Evolutionary conservation across 2,113 vertebrate species (phyloP).

Genomic region (Syngnathus floridae): DNA sequence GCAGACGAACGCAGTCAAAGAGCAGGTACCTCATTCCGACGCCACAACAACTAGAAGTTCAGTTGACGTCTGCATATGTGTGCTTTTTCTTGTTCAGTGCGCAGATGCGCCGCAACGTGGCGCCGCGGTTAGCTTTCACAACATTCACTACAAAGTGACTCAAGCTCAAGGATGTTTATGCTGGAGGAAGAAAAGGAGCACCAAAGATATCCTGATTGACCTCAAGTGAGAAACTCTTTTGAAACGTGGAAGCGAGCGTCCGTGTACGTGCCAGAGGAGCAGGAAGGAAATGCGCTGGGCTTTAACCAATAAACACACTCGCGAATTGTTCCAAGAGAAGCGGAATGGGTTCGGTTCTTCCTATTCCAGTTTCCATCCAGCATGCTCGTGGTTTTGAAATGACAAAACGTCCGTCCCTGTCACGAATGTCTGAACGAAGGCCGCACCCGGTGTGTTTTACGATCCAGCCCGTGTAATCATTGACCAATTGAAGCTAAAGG

Average conservation of each 20-base stretch:
- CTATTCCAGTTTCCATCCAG: not conserved
- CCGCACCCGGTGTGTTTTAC: slow-evolving; percentile 5
- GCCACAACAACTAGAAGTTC: not conserved
- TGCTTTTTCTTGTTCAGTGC: slow-evolving; percentile 7
- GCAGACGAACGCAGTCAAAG: not conserved
- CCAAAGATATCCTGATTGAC: slow-evolving; percentile 65
- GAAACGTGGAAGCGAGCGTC: slow-evolving; percentile 4
- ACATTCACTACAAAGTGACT: slow-evolving; percentile 61
- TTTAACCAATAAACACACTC: slow-evolving; percentile 16
- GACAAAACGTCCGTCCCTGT: not conserved
- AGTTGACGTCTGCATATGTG: not conserved
- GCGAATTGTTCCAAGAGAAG: not conserved
- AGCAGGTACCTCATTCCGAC: not conserved
- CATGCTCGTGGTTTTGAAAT: not conserved
- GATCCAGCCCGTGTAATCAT: slow-evolving; percentile 32
- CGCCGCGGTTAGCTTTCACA: slow-evolving; percentile 64
- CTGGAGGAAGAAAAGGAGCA: slow-evolving; percentile 43
- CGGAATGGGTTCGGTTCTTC: not conserved
- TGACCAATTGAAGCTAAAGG: slow-evolving; percentile 26
- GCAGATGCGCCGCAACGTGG: slow-evolving; percentile 9
- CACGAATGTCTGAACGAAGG: not conserved
- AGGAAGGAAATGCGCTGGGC: not conserved
- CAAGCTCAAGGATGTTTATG: slow-evolving; percentile 36
- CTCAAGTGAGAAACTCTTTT: slow-evolving; percentile 62
- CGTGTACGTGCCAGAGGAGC: slow-evolving; percentile 26